Conservation (phyloP, 2,113 vertebrate species). For the Hyperopisus bebe region DNA sequence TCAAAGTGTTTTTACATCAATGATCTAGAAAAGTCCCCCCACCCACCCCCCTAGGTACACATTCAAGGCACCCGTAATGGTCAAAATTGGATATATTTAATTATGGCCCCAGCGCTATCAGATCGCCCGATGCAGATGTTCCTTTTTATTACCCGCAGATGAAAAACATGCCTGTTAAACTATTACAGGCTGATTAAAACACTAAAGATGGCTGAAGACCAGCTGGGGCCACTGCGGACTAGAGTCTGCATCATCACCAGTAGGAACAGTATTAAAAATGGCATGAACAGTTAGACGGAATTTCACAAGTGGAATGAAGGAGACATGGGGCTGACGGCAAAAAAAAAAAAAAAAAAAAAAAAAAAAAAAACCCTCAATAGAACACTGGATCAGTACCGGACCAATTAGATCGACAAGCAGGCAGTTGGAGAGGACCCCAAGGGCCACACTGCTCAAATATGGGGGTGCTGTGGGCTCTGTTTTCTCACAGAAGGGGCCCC, state of each 20-base stretch:
- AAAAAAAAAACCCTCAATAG: not conserved
- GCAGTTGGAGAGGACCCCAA: not conserved
- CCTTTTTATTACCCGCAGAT: not conserved
- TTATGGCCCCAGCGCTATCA: not conserved
- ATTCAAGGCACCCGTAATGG: not conserved
- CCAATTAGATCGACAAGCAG: not conserved
- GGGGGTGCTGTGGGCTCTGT: not conserved
- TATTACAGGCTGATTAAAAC: not conserved
- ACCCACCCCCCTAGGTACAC: not conserved
- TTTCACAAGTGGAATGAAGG: not conserved
- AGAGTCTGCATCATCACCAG: not conserved
- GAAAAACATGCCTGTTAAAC: not conserved
- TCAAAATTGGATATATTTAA: not conserved
- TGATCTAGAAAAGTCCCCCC: not conserved
- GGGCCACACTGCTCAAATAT: not conserved
- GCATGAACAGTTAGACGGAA: not conserved
- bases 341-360: not conserved
- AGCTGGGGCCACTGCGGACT: not conserved
- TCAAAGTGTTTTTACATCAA: not conserved
- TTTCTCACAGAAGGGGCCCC: not conserved
- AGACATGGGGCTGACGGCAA: not conserved
- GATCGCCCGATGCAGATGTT: not conserved
- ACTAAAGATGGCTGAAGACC: not conserved
- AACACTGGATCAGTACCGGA: not conserved
- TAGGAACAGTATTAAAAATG: not conserved